Base-by-base conservation (phyloP, 1,140 invertebrate genomes). In the Pantala flavescens region DNA sequence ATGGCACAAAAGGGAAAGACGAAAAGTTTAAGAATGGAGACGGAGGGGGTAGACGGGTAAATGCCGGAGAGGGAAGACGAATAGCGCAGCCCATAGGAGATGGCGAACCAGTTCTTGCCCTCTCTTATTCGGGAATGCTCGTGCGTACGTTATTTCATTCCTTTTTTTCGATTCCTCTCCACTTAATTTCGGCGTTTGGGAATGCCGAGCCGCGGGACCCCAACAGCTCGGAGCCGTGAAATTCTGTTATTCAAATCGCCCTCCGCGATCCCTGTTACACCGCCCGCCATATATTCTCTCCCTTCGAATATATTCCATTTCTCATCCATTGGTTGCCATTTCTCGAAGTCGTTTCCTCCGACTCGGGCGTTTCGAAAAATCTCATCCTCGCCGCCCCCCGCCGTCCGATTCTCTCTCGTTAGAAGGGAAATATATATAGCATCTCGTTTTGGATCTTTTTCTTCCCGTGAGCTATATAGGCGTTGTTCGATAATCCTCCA, bases 171-270 rank as follows among this genome's bases (percentile, higher is more conserved):
- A 19, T 19, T 63, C 49, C 49, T 63, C 12, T 3, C n/a, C 49
- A 3, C 49, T 63, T 63, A 63, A 63, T 63, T 63, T 63, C 49
- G 49, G 49, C 49, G 49, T 21, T 63, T 21, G 49, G 49, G 49
- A 63, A 63, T 63, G 49, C 49, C n/a, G 12, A 63, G 49, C 49
- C 49, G 49, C 49, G 49, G 49, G 49, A 63, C 49, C n/a, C 49
- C 49, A 63, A 63, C 49, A 63, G 49, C 49, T 63, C 49, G 16
- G n/a, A 63, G 16, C 49, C 49, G 49, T 63, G 49, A 63, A 63
- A 63, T 63, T 63, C 49, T 63, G 49, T 63, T 63, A 63, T 63
- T 63, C 49, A 63, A 63, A 63, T 63, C 49, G n/a, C 49, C 49
- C 49, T 63, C n/a, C 49, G 49, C 49, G 49, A 63, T 21, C 49